Conservation (phyloP, 1,140 invertebrate genomes). For the Neodiprion lecontei region DNA sequence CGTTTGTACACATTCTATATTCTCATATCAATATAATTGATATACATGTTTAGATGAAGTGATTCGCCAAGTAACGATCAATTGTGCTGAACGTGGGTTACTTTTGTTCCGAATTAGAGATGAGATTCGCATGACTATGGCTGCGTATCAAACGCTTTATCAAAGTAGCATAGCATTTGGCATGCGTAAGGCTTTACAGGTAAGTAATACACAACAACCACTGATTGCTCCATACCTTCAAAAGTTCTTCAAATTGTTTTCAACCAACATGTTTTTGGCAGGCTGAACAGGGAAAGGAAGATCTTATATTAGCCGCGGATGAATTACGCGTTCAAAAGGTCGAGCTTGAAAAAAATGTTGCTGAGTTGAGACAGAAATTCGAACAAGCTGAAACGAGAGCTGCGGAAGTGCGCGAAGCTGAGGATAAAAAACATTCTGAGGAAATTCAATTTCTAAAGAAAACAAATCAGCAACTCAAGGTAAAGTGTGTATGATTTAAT, state of each 20-base stretch:
- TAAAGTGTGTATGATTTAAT: conserved; percentile 45
- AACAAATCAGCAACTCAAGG: conserved; percentile 93
- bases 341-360: conserved; percentile 78
- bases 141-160: conserved; percentile 92
- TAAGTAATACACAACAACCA: conserved; percentile 40
- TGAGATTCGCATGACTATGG: conserved; percentile 95
- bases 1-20: background rate
- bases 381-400: conserved; percentile 86
- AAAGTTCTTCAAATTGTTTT: conserved; percentile 10
- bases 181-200: conserved; percentile 95
- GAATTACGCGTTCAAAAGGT: conserved; percentile 74
- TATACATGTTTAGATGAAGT: conserved; percentile 76
- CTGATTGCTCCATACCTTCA: background rate
- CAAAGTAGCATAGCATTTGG: conserved; percentile 98
- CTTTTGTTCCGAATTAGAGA: conserved; percentile 90
- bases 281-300: conserved; percentile 74
- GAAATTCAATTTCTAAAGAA: conserved; percentile 91
- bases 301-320: conserved; percentile 66
- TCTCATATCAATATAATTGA: background rate
- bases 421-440: conserved; percentile 90
- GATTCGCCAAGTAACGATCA: conserved; percentile 94
- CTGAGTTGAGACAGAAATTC: conserved; percentile 82
- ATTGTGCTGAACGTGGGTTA: conserved; percentile 96
- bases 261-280: conserved; percentile 30
- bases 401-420: conserved; percentile 82